phyloP scores from a whole-genome alignment of 2,888 invertebrate genomes.

The Drosophila pegasa region DNA sequence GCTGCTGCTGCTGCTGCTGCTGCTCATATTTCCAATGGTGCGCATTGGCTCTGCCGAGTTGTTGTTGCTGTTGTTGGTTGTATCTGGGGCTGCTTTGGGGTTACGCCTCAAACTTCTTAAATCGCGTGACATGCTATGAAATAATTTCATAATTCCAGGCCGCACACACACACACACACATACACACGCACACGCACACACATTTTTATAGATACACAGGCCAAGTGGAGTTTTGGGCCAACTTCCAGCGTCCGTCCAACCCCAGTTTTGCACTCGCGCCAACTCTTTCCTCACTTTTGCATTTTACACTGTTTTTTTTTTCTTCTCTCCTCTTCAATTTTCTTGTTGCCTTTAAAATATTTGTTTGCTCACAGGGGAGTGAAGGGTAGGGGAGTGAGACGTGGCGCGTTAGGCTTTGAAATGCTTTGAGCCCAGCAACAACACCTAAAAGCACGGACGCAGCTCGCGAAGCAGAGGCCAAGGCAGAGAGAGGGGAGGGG shows the following conservation, averaged over 20 bases:
- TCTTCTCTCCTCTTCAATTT: conserved; percentile 36
- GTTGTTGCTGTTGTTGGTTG: conserved; percentile 16
- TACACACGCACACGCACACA: conserved; percentile 18
- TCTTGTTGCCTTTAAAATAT: conserved; percentile 35
- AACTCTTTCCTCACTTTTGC: conserved; percentile 21
- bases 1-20: conserved; percentile 3
- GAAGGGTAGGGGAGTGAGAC: too few relatives aligned
- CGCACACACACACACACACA: conserved; percentile 30
- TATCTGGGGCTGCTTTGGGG: conserved; percentile 22
- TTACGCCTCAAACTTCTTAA: conserved; percentile 54
- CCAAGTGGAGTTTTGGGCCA: conserved; percentile 33
- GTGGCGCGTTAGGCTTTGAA: conserved; percentile 15
- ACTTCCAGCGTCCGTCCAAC: conserved; percentile 24
- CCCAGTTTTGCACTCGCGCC: conserved; percentile 1
- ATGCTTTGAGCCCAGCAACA: not conserved
- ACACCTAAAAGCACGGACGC: conserved; percentile 2
- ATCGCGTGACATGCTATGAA: conserved; percentile 68
- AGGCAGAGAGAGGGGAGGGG: too few relatives aligned
- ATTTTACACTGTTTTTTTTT: conserved; percentile 11
- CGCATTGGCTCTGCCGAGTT: conserved; percentile 16
- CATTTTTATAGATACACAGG: conserved; percentile 37
- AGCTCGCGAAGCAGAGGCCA: not conserved
- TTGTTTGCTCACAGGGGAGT: conserved; percentile 47
- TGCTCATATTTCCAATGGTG: conserved; percentile 23
- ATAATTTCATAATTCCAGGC: conserved; percentile 70